Evolutionary conservation across 2,797 vertebrate genomes (phyloP), one percentile per base, ranked within the genome.

Genomic region (Argya squamiceps): DNA sequence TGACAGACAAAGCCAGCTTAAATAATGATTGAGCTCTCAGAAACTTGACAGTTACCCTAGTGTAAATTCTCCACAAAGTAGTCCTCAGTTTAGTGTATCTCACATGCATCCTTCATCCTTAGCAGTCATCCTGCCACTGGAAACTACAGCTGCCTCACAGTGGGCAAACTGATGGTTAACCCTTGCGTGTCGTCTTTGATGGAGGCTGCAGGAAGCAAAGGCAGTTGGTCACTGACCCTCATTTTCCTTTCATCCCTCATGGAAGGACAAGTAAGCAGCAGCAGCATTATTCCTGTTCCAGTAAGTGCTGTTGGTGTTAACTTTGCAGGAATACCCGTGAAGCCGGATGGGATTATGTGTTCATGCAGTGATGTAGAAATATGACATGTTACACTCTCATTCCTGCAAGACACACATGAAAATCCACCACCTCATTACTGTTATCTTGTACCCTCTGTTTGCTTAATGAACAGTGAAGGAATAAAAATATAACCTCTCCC

Each of bases 381-480:
- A 30, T 0, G 0, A 46, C 6, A 3, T 3, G 9, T 29, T 46
- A 77, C 47, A 4, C 39, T 85, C 14, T 7, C 49, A 2, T 88
- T 93, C 55, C 85, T 67, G 59, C 5, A 4, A 70, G 79, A 55
- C 58, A 52, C 34, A 22, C 11, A 2, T 29, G 52, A 68, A 43
- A 67, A 87, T 78, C 75, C 56, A 65, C 41, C 71, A 21, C 44
- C 87, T 85, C 55, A 1, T 50, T 59, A 19, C 46, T 60, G 39
- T 86, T 95, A 59, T 55, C 92, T 84, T 52, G 23, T 92, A 71
- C n/a, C 37, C 49, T 59, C 56, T n/a, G 46, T 95, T 96, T 97
- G 89, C 89, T 88, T 77, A 89, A 80, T 58, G 92, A 94, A 60
- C 53, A 46, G 88, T 1, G 2, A 65, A 70, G 85, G 63, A 87